Conservation (phyloP, 2,888 invertebrate genomes). For the Brachyptera risi region DNA sequence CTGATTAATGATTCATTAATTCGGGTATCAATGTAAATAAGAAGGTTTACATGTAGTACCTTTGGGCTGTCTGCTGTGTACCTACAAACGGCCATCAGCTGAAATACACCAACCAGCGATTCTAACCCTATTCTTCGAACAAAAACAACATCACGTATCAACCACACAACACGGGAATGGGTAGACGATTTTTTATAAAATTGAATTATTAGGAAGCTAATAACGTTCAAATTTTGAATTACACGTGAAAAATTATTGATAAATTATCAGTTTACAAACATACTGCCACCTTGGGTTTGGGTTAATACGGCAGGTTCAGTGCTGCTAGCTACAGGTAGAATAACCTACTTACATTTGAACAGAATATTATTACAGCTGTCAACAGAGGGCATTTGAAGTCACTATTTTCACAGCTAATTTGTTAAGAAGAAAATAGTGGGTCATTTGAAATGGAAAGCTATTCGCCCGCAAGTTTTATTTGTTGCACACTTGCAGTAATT, state of each 20-base stretch:
- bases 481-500: no score
- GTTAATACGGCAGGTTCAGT: constrained; percentile 37
- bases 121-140: constrained; percentile 47
- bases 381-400: no score
- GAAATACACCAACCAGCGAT: constrained; percentile 43
- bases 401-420: no score
- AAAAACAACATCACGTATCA: constrained; percentile 34
- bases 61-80: constrained; percentile 36
- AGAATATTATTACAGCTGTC: no score
- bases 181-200: constrained; percentile 5
- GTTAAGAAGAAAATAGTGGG: no score
- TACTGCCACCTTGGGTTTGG: constrained; percentile 42
- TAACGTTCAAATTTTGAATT: constrained; percentile 38
- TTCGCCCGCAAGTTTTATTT: no score
- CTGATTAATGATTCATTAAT: not conserved
- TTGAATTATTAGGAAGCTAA: constrained; percentile 18
- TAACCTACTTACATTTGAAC: no score
- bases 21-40: not conserved
- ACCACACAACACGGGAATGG: constrained; percentile 12
- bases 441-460: no score
- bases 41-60: constrained; percentile 30
- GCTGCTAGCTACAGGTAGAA: constrained; percentile 47
- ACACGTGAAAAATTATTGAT: constrained; percentile 43
- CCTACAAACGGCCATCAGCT: constrained; percentile 42
- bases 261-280: constrained; percentile 52